A percentile compares a stretch with the other conserved stretches of the same genome.
Evolutionary conservation across 2,797 vertebrate genomes (phyloP).

Genomic region (Semotilus atromaculatus): DNA sequence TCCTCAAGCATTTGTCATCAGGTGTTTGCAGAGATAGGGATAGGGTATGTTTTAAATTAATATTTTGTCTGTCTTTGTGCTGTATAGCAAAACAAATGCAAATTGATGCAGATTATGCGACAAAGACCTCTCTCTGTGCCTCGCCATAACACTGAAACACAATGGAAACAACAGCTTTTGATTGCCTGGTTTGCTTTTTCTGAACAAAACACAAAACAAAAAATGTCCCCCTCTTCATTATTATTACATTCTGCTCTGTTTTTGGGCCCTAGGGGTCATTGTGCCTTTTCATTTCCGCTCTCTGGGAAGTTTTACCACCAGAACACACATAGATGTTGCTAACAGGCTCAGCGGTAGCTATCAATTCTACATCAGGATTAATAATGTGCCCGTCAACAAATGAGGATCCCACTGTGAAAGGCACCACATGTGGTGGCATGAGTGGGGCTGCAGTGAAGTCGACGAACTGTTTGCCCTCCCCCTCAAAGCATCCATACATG

Average conservation of each 20-base stretch:
- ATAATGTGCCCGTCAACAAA: constrained; percentile 66
- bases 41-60: background rate
- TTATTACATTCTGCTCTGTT: constrained; percentile 30
- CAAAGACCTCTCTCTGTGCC: constrained; percentile 1
- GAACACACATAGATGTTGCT: constrained; percentile 36
- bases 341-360: constrained; percentile 49
- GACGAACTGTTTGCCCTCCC: constrained; percentile 28
- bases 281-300: constrained; percentile 32
- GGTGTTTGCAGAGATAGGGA: background rate
- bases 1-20: background rate
- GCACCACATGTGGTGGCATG: constrained; percentile 29
- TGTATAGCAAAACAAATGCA: constrained; percentile 11
- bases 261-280: constrained; percentile 22
- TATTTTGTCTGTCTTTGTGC: background rate
- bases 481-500: constrained; percentile 6
- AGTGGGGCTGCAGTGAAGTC: constrained; percentile 15
- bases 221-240: background rate
- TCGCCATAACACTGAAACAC: background rate
- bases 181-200: constrained; percentile 25
- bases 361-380: constrained; percentile 60
- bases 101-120: constrained; percentile 10
- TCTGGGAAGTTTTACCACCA: constrained; percentile 20
- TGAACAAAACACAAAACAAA: background rate
- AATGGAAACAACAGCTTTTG: constrained; percentile 6
- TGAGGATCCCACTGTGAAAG: constrained; percentile 42